phyloP scores from a whole-genome alignment of 1,140 invertebrate species.

The Tetramorium alpestre region DNA sequence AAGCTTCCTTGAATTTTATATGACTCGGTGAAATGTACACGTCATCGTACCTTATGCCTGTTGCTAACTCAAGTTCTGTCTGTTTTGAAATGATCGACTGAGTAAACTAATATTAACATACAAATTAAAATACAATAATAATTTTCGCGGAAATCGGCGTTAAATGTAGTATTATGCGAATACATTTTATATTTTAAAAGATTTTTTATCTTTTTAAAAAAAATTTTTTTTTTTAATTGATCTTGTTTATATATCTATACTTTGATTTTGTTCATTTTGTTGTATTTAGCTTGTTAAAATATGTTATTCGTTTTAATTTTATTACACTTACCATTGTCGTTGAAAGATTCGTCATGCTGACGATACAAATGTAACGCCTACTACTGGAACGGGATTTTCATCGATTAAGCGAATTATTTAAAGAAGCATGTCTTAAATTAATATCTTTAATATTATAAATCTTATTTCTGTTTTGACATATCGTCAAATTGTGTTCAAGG shows the following conservation, averaged over 20 bases:
- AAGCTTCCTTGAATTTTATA: constrained; percentile 75
- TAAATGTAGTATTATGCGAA: neutral
- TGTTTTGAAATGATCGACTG: neutral
- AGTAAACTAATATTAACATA: neutral
- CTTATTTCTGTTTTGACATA: constrained; percentile 3
- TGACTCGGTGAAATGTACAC: constrained; percentile 73
- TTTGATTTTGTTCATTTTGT: neutral
- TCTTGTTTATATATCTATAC: neutral
- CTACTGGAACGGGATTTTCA: neutral
- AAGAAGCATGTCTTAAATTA: neutral
- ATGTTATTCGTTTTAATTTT: neutral
- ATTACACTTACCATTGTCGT: constrained; percentile 11
- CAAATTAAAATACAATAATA: neutral
- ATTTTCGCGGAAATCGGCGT: neutral
- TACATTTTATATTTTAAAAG: neutral
- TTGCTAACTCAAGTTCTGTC: neutral
- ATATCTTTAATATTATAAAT: neutral
- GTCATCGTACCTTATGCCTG: constrained; percentile 54
- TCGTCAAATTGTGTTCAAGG: neutral
- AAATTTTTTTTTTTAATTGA: neutral
- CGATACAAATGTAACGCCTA: neutral
- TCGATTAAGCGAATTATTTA: neutral
- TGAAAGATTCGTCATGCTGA: constrained; percentile 10
- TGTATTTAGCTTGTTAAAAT: neutral
- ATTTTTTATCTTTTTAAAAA: neutral